Evolutionary conservation across 2,113 vertebrate genomes (phyloP).

Genomic region (Cairina moschata): DNA sequence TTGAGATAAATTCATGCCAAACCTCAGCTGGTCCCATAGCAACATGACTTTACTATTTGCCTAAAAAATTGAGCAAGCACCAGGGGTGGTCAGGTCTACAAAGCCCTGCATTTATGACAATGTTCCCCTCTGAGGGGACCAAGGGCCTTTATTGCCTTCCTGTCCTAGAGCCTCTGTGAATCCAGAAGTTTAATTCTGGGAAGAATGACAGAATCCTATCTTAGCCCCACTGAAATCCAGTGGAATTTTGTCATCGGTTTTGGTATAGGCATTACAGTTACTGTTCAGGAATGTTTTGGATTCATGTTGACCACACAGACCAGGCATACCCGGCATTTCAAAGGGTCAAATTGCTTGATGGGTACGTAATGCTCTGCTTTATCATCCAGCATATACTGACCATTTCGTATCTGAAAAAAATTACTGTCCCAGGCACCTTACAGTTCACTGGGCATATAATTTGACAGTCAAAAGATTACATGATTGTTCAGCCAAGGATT

Average conservation of each 20-base stretch:
- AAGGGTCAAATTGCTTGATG: not conserved
- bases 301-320: not conserved
- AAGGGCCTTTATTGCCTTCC: not conserved
- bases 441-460: not conserved
- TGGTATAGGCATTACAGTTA: not conserved
- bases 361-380: not conserved
- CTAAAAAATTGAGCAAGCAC: not conserved
- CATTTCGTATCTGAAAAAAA: not conserved
- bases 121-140: not conserved
- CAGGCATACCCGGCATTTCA: fast-evolving
- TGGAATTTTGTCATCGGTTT: not conserved
- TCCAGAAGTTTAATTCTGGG: not conserved
- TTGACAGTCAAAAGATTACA: not conserved
- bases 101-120: not conserved
- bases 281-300: not conserved
- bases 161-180: not conserved
- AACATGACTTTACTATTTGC: not conserved
- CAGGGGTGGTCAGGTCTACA: not conserved
- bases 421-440: not conserved
- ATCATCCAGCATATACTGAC: not conserved
- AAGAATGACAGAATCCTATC: not conserved
- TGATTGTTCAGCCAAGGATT: not conserved
- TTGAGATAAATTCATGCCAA: not conserved
- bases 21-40: not conserved
- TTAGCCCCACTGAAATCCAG: not conserved